Evolutionary conservation across 35 echinoderm and acorn worm genomes (phyloP).

Genomic region (Diadema setosum): DNA sequence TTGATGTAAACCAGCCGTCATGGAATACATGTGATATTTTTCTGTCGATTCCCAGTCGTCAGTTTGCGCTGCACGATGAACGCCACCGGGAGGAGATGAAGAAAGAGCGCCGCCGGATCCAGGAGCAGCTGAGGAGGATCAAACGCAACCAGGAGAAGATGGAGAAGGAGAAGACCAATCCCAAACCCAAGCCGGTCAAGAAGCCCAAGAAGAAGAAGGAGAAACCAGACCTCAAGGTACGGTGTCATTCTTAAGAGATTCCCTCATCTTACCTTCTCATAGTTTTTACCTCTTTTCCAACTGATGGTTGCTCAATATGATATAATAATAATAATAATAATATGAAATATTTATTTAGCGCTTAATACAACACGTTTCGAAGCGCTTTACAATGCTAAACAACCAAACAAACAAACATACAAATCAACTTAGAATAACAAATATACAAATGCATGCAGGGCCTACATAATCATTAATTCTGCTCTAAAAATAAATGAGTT

Average conservation of each 20-base stretch:
- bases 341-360: too few relatives aligned
- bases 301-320: background rate
- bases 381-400: too few relatives aligned
- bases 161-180: constrained; percentile 69
- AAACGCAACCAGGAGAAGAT: constrained; percentile 92
- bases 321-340: too few relatives aligned
- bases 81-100: constrained; percentile 95
- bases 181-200: constrained; percentile 44
- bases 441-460: too few relatives aligned
- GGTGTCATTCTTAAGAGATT: background rate
- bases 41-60: constrained; percentile 54
- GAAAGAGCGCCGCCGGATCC: constrained; percentile 93
- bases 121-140: constrained; percentile 93
- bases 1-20: too few relatives aligned
- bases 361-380: too few relatives aligned
- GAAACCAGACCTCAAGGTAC: constrained; percentile 78
- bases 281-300: background rate
- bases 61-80: constrained; percentile 97
- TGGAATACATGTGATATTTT: too few relatives aligned
- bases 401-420: too few relatives aligned
- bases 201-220: constrained; percentile 91
- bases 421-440: too few relatives aligned
- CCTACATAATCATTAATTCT: too few relatives aligned
- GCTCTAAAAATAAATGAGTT: too few relatives aligned
- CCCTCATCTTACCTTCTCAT: background rate